Percentiles rank a stretch among this genome's conserved stretches.
phyloP scores from a whole-genome alignment of 2,113 vertebrate species.

The Tupaia chinensis region DNA sequence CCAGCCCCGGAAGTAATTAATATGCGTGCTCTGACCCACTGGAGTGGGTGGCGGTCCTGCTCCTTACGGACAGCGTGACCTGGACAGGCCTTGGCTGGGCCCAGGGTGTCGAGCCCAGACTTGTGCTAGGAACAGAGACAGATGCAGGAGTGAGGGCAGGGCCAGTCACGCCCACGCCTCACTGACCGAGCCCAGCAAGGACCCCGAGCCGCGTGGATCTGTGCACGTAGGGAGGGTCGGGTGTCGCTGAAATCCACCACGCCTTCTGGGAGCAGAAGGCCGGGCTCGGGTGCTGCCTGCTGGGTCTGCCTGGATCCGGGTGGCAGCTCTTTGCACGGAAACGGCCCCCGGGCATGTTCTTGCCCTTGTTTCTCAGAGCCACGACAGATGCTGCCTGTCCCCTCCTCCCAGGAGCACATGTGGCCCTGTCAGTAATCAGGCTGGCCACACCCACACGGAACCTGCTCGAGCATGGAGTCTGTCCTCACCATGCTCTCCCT shows the following conservation, averaged over 20 bases:
- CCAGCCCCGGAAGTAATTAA: not conserved
- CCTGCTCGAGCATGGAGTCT: not conserved
- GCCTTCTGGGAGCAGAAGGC: rapidly evolving
- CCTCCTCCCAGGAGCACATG: not conserved
- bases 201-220: rapidly evolving
- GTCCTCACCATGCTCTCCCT: not conserved
- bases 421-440: not conserved
- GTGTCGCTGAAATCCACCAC: rapidly evolving
- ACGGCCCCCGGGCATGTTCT: not conserved
- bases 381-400: too few species aligned
- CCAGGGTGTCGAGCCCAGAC: not conserved
- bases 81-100: rapidly evolving
- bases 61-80: not conserved
- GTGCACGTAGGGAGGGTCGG: rapidly evolving
- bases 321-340: too few species aligned
- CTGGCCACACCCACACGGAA: not conserved
- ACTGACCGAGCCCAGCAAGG: rapidly evolving
- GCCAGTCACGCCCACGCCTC: rapidly evolving
- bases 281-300: too few species aligned
- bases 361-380: not conserved
- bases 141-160: rapidly evolving
- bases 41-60: rapidly evolving
- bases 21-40: rapidly evolving
- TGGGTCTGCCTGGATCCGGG: too few species aligned
- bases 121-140: not conserved